phyloP scores from a whole-genome alignment of 53 echinoderm and acorn worm species.

The Glandiceps talaboti region DNA sequence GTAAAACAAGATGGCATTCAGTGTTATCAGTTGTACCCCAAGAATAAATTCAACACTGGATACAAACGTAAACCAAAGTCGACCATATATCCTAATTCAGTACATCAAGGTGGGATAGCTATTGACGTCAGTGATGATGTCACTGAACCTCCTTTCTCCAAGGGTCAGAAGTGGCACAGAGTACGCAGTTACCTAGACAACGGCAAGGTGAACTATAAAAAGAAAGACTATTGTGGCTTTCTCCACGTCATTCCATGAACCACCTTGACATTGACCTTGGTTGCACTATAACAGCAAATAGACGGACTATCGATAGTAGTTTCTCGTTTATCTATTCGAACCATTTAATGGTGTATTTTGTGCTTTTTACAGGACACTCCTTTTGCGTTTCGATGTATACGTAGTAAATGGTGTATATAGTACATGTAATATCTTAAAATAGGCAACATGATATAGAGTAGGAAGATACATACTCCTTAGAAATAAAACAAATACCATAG shows the following conservation, averaged over 20 bases:
- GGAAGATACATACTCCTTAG: too few relatives aligned
- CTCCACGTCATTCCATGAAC: not conserved
- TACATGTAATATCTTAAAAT: too few relatives aligned
- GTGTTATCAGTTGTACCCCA: not conserved
- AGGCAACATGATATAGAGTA: too few relatives aligned
- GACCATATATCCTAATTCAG: not conserved
- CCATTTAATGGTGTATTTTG: too few relatives aligned
- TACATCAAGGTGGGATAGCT: not conserved
- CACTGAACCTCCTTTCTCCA: not conserved
- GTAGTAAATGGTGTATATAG: not conserved
- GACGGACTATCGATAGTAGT: too few relatives aligned
- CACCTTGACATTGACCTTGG: not conserved
- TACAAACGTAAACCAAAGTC: not conserved
- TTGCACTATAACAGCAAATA: too few relatives aligned
- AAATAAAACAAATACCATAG: too few relatives aligned
- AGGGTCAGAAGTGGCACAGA: not conserved
- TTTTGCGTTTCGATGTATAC: not conserved
- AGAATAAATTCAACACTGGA: not conserved
- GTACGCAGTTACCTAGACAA: not conserved
- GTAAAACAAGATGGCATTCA: not conserved
- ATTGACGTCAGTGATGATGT: not conserved
- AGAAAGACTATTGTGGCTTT: not conserved
- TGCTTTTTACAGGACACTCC: not conserved
- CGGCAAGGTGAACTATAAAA: not conserved
- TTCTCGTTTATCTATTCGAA: too few relatives aligned